Evolutionary conservation across 1,140 invertebrate genomes (phyloP), one percentile per base, ranked within the genome.

Genomic region (Anthonomus grandis): DNA sequence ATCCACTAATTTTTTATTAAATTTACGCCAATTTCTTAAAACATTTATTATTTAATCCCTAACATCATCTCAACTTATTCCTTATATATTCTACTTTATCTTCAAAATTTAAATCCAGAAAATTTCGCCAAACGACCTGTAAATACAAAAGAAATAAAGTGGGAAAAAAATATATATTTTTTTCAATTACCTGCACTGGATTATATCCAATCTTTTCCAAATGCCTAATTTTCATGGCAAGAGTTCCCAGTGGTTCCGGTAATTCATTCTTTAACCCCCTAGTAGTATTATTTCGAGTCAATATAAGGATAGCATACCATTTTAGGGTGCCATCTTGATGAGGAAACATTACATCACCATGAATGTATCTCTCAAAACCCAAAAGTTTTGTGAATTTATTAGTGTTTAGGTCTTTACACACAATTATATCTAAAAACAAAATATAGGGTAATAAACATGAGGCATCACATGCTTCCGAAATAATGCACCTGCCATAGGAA

Each of bases 201-300:
- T 64, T 76, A 59, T 83, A 85, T 42, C 83, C 83, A 42, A 85
- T 64, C 57, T 73, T 67, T 48, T 71, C 50, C 2, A 86, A 67
- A 45, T 83, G 83, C 27, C 78, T 74, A 1, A 79, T 24, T 68
- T 83, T 82, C 67, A 77, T 71, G 12, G 64, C 59, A 12, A 76
- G 51, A 13, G 69, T 47, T 12, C 82, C 82, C 3, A 72, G 67
- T 4, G 68, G 67, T 15, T 60, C 48, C 6, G 62, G 25, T 8
- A 69, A 75, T n/a, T 72, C 66, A n/a, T n/a, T n/a, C n/a, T n/a
- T n/a, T n/a, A n/a, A n/a, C n/a, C n/a, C n/a, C 3, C 68, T 57
- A 13, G 81, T 65, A 2, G 67, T 70, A 25, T 67, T 67, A 68
- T 76, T 78, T 62, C 69, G 60, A 12, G 68, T 71, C 3, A 73